Base-by-base conservation (phyloP, 2,888 invertebrate species). In the Amphipoea lucens region DNA sequence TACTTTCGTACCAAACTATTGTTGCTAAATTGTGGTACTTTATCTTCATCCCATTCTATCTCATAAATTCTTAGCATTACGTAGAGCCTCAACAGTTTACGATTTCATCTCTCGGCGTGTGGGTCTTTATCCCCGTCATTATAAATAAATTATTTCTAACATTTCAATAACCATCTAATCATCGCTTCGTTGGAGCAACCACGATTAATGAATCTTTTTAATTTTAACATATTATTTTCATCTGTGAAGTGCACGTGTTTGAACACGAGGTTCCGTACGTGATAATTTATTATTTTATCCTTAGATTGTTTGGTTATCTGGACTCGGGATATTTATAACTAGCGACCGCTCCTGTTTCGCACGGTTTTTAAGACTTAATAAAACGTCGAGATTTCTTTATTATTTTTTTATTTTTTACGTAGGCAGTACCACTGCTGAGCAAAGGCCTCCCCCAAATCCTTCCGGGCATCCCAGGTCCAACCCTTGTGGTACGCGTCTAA, bases 121-220 rank as follows among this genome's bases (percentile, higher is more conserved):
- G 17, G n/a, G 29, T 54, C 9, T 17, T 11, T 17, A 42, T 23
- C 4, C 29, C 9, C 1, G 4, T 20, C 51, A 40, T 69, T n/a
- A 40, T 40, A 20, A 9, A 48, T 36, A 51, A 20, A 40, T 40
- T n/a, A 66, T 45, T 7, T 4, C 45, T 45, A 57, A 76, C 29
- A 76, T 68, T 83, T 82, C 45, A 68, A 81, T 82, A 57, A 83
- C 2, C 36, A 51, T n/a, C 70, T 77, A 87, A 87, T 87, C 71
- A 81, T 74, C 63, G 65, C 54, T 85, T 76, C 82, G 67, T 76
- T 78, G 74, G 51, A 74, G 63, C 57, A 72, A 72, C 79, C 40
- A 79, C 68, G 74, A 82, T 74, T 74, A 71, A 84, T 81, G 68
- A 70, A 71, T 78, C 51, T 74, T 68, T 84, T 74, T 81, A 81